Evolutionary conservation across 2,113 vertebrate species (phyloP).

Genomic region (Speoplatyrhinus poulsoni): DNA sequence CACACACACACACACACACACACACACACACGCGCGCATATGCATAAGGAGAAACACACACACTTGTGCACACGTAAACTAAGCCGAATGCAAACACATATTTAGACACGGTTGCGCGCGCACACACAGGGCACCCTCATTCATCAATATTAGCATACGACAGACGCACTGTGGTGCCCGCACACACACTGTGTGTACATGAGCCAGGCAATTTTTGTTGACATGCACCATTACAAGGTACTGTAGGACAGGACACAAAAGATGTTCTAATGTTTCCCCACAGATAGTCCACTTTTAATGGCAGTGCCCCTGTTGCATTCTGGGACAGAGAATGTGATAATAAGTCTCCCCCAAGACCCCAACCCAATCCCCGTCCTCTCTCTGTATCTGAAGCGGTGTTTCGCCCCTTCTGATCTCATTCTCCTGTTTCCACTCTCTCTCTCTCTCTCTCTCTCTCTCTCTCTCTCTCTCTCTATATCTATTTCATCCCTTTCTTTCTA

Average conservation of each 20-base stretch:
- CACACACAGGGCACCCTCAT: conserved; percentile 35
- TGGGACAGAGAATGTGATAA: conserved; percentile 46
- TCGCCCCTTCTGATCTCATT: neutral
- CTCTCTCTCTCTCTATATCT: neutral
- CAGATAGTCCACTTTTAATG: conserved; percentile 46
- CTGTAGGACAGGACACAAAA: conserved; percentile 37
- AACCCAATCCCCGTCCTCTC: neutral
- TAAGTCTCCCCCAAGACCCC: conserved; percentile 5
- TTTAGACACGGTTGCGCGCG: neutral
- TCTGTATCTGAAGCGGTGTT: neutral
- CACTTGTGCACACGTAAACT: neutral
- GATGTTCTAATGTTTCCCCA: conserved; percentile 35
- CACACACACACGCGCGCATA: conserved; percentile 7
- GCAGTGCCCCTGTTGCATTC: conserved; percentile 19
- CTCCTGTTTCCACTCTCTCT: neutral
- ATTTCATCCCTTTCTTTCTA: conserved; percentile 16
- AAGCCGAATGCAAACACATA: neutral
- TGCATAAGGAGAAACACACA: conserved; percentile 5
- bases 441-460: neutral
- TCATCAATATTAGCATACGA: conserved; percentile 62
- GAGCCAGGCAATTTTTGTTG: conserved; percentile 34
- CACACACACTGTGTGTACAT: neutral
- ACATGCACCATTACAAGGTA: conserved; percentile 24
- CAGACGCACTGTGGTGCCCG: conserved; percentile 1
- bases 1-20: conserved; percentile 2